These are phyloP conservation scores for Coptodon bakossiorum DNA, from an alignment of 2,113 vertebrate genomes.

Conservation along the genomic window DNA sequence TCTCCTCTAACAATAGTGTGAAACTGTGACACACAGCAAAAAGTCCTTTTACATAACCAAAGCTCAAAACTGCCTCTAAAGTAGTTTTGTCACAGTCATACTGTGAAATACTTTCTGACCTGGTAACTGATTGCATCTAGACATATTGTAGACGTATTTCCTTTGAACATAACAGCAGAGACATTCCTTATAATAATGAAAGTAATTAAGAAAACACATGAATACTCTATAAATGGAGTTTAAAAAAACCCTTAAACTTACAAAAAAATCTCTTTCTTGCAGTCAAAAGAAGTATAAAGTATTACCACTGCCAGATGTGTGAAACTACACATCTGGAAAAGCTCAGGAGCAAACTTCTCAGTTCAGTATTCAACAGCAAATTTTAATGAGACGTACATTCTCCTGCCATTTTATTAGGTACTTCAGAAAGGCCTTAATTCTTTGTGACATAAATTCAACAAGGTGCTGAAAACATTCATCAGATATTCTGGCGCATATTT, in stretches of 20 bases:
- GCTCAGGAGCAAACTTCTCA: background rate
- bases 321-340: background rate
- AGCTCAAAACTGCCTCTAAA: background rate
- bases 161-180: background rate
- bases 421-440: background rate
- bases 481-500: fast-evolving
- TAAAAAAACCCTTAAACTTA: fast-evolving
- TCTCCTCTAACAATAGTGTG: background rate
- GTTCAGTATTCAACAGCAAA: background rate
- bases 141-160: background rate
- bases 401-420: background rate
- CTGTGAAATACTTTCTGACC: background rate
- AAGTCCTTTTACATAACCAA: background rate
- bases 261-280: background rate
- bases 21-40: background rate
- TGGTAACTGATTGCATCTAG: background rate
- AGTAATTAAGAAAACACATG: background rate
- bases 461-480: background rate
- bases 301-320: background rate
- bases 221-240: background rate
- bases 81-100: background rate
- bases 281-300: background rate
- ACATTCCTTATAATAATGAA: background rate
- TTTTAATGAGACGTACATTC: background rate
- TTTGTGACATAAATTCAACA: background rate